Evolutionary conservation across 2,888 invertebrate genomes (phyloP).

Genomic region (Papilio gigon): DNA sequence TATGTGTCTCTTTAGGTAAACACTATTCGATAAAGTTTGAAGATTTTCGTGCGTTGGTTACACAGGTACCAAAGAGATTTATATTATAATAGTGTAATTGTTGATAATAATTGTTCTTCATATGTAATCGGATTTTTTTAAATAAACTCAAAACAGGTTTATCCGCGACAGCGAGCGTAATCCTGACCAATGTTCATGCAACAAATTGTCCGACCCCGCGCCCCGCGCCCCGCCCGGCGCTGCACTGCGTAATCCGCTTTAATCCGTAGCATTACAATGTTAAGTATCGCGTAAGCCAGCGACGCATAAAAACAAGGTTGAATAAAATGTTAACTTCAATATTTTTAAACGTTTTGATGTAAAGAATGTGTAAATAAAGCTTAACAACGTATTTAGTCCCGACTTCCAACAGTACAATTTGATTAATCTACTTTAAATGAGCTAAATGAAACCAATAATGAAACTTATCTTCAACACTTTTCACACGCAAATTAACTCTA

Average conservation of each 20-base stretch:
- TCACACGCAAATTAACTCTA: not conserved
- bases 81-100: too few relatives aligned
- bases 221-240: not conserved
- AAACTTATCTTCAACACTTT: not conserved
- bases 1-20: too few relatives aligned
- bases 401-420: too few relatives aligned
- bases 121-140: not conserved
- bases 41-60: too few relatives aligned
- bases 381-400: too few relatives aligned
- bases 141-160: not conserved
- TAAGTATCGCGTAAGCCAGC: not conserved
- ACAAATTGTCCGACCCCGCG: not conserved
- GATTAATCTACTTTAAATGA: not conserved
- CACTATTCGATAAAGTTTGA: too few relatives aligned
- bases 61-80: too few relatives aligned
- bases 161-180: slow-evolving; percentile 8
- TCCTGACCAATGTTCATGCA: slow-evolving; percentile 3
- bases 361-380: too few relatives aligned
- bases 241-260: slow-evolving; percentile 7
- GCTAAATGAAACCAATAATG: not conserved
- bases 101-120: not conserved
- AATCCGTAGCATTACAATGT: slow-evolving; percentile 7
- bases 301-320: not conserved
- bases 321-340: not conserved
- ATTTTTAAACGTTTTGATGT: not conserved